Conservation (phyloP, 2,797 vertebrate genomes). For the Mormyrus proboscirostris region DNA sequence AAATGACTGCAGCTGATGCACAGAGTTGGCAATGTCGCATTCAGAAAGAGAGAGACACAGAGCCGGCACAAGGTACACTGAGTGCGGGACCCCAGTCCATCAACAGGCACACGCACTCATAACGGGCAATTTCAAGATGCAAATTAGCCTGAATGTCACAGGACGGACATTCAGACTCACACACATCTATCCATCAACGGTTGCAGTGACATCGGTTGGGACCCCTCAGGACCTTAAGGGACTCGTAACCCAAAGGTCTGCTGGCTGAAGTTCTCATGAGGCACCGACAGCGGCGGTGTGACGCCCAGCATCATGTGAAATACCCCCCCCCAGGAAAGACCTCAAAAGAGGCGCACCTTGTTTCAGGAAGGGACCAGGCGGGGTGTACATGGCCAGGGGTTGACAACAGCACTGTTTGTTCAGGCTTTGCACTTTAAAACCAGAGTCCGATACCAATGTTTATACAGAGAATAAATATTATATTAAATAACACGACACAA, state of each 20-base stretch:
- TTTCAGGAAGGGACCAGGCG: background rate
- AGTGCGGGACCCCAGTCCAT: background rate
- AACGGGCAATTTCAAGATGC: background rate
- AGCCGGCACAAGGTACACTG: background rate
- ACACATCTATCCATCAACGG: background rate
- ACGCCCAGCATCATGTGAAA: background rate
- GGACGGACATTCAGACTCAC: background rate
- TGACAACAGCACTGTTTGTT: background rate
- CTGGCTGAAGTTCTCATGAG: background rate
- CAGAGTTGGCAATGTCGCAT: background rate
- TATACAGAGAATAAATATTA: background rate
- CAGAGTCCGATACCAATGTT: background rate
- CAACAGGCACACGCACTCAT: background rate
- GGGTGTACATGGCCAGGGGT: background rate
- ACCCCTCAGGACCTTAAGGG: background rate
- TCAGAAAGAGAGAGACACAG: background rate
- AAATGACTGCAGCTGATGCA: background rate
- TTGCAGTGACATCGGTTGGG: background rate
- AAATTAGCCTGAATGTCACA: background rate
- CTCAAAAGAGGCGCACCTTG: background rate
- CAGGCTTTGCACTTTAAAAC: background rate
- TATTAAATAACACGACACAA: background rate
- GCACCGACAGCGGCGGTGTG: background rate
- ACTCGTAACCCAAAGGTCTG: background rate
- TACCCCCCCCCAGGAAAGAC: background rate